phyloP scores from a whole-genome alignment of 2,888 invertebrate species.

The Monochamus alternatus region DNA sequence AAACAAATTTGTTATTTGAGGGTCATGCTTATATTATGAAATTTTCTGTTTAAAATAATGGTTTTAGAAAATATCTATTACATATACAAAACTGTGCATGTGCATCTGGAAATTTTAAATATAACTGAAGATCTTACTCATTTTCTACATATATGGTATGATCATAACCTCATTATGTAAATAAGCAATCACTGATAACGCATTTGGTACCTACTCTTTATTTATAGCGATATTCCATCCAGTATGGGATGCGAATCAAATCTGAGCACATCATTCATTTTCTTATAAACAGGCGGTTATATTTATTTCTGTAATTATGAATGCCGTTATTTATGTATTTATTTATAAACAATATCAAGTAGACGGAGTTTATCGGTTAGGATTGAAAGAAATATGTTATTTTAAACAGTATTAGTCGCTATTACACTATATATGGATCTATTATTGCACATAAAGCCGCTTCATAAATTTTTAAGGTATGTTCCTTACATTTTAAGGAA shows the following conservation, averaged over 20 bases:
- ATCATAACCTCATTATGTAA: constrained; percentile 13
- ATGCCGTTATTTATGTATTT: constrained; percentile 1
- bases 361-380: background rate
- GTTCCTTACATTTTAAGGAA: too few relatives aligned
- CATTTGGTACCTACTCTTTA: background rate
- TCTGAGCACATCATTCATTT: constrained; percentile 13
- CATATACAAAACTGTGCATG: too few relatives aligned
- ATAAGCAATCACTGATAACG: background rate
- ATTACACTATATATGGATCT: too few relatives aligned
- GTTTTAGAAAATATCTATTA: too few relatives aligned
- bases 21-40: too few relatives aligned
- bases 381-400: background rate
- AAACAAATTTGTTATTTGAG: too few relatives aligned
- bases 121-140: background rate
- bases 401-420: too few relatives aligned
- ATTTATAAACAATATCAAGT: constrained; percentile 11
- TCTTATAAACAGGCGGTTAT: constrained; percentile 7
- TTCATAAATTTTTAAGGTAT: too few relatives aligned
- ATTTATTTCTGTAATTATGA: background rate
- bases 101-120: too few relatives aligned
- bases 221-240: constrained; percentile 6
- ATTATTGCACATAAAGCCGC: too few relatives aligned
- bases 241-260: constrained; percentile 2
- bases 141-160: constrained; percentile 12
- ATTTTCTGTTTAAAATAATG: too few relatives aligned